phyloP scores from a whole-genome alignment of 2,797 vertebrate genomes.

The Emydoidea blandingii region DNA sequence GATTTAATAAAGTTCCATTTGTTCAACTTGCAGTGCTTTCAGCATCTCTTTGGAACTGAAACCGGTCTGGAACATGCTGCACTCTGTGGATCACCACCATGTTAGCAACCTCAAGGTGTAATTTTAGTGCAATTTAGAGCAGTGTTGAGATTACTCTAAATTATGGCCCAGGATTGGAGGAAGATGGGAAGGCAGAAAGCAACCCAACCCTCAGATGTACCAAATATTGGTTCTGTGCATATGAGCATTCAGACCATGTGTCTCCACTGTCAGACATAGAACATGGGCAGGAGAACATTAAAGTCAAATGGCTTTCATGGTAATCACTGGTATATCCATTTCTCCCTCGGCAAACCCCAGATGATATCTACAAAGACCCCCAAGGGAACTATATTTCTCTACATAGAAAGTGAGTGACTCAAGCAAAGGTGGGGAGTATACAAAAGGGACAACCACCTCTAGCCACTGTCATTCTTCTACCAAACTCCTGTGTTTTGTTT shows the following conservation, averaged over 20 bases:
- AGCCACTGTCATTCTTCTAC: background rate
- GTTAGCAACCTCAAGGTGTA: background rate
- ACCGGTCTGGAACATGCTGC: background rate
- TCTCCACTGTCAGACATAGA: background rate
- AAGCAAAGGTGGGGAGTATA: background rate
- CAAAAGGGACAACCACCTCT: background rate
- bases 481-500: background rate
- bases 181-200: background rate
- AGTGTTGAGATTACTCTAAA: background rate
- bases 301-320: background rate
- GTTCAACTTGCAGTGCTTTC: no score
- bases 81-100: background rate
- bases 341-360: background rate
- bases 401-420: background rate
- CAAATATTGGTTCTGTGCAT: background rate
- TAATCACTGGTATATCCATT: background rate
- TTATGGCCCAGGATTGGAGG: background rate
- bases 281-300: accelerated
- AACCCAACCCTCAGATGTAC: no score
- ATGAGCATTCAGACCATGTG: background rate
- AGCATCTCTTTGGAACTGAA: no score
- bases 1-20: no score
- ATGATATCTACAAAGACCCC: accelerated
- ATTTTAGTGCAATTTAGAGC: background rate
- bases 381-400: background rate